These are phyloP conservation scores for Diaperis boleti DNA, from an alignment of 2,888 invertebrate species.

Conservation along the genomic window DNA sequence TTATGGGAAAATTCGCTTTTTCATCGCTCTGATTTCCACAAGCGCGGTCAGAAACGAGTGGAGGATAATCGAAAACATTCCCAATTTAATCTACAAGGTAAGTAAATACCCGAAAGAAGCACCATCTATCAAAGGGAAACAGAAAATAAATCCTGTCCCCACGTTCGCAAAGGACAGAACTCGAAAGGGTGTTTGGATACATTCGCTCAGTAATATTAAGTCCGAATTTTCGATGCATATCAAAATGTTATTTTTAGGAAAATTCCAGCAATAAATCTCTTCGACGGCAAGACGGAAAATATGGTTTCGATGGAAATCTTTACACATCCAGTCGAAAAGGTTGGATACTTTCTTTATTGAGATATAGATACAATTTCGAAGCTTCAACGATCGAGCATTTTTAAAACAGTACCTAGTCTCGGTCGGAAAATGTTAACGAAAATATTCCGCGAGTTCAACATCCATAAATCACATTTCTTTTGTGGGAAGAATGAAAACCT, in stretches of 20 bases:
- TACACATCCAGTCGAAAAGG: conserved; percentile 6
- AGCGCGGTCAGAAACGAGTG: conserved; percentile 11
- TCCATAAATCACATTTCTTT: too few species aligned
- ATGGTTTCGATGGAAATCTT: conserved; percentile 3
- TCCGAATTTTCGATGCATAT: conserved; percentile 1
- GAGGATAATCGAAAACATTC: conserved; percentile 27
- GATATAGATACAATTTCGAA: conserved; percentile 11
- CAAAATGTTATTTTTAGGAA: conserved; percentile 9
- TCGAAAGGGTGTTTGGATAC: neutral
- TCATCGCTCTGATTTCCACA: neutral
- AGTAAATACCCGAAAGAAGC: conserved; percentile 29
- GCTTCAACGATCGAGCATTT: conserved; percentile 4
- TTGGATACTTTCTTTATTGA: conserved; percentile 12
- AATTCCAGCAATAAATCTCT: conserved; percentile 7
- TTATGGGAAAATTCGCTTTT: conserved; percentile 19
- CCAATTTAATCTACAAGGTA: conserved; percentile 22
- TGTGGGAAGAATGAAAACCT: too few species aligned
- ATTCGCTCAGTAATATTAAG: neutral
- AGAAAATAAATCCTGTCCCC: conserved; percentile 7
- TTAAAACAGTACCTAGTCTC: neutral
- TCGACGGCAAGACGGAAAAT: conserved; percentile 1
- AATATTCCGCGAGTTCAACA: too few species aligned
- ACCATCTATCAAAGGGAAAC: conserved; percentile 22
- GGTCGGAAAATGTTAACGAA: too few species aligned
- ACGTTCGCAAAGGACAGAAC: neutral